Conservation (phyloP, 2,797 vertebrate genomes). For the Kryptolebias ocellatus region DNA sequence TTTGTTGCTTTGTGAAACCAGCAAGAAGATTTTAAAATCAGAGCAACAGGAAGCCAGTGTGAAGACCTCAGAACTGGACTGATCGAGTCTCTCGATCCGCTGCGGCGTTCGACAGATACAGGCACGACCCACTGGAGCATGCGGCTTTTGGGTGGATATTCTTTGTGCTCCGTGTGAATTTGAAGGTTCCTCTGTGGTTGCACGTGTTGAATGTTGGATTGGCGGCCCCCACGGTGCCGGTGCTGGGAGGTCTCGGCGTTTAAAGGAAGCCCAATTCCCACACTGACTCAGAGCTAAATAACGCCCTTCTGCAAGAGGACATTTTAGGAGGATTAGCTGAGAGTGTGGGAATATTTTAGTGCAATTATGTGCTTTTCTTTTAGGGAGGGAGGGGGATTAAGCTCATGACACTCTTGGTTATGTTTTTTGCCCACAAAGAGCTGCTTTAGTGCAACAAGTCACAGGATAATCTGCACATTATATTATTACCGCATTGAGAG, state of each 20-base stretch:
- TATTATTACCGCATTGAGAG: conserved; percentile 1
- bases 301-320: conserved; percentile 24
- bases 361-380: conserved; percentile 4
- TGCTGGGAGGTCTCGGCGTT: conserved; percentile 37
- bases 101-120: conserved; percentile 9
- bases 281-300: conserved; percentile 47
- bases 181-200: conserved; percentile 33
- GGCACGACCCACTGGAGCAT: conserved; percentile 21
- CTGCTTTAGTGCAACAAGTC: conserved; percentile 11
- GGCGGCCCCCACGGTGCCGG: conserved; percentile 17
- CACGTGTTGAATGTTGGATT: conserved; percentile 31
- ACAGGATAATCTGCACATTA: conserved; percentile 9
- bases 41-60: too few relatives aligned
- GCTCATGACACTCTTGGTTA: background rate
- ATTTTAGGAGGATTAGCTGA: conserved; percentile 15
- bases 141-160: conserved; percentile 14
- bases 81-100: too few relatives aligned
- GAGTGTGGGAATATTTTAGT: conserved; percentile 19
- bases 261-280: conserved; percentile 33
- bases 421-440: conserved; percentile 9
- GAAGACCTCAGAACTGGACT: too few relatives aligned
- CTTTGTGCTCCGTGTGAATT: conserved; percentile 18
- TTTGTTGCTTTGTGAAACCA: too few relatives aligned
- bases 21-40: too few relatives aligned
- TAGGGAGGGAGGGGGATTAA: background rate